A percentile compares a stretch with the other conserved stretches of the same genome.
Evolutionary conservation across 2,888 invertebrate species (phyloP).

Genomic region (Myathropa florea): DNA sequence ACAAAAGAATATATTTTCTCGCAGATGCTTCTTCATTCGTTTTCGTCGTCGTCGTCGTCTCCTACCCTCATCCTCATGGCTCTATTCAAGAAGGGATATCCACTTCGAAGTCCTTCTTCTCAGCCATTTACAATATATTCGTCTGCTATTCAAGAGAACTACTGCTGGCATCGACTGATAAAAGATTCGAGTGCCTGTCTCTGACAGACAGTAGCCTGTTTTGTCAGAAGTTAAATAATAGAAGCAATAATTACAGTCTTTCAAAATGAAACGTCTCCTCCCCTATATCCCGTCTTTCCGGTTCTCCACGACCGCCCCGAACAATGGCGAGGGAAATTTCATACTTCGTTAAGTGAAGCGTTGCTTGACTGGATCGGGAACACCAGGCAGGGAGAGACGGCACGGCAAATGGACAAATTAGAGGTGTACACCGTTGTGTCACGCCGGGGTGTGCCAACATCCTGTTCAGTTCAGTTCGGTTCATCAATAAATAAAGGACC

Average conservation of each 20-base stretch:
- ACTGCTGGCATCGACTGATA: constrained; percentile 6
- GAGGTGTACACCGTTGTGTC: constrained; percentile 28
- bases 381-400: constrained; percentile 1
- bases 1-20: constrained; percentile 51
- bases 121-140: constrained; percentile 9
- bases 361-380: constrained; percentile 17
- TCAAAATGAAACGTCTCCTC: constrained; percentile 29
- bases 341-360: constrained; percentile 60
- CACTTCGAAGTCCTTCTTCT: not conserved
- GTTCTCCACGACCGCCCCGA: not conserved
- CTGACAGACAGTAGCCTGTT: constrained; percentile 40
- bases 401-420: constrained; percentile 54
- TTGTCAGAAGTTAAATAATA: constrained; percentile 23
- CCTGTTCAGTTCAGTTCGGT: constrained; percentile 6
- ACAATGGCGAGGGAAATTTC: constrained; percentile 47
- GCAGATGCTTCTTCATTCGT: constrained; percentile 44
- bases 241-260: constrained; percentile 40
- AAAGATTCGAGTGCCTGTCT: constrained; percentile 44
- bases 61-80: not conserved
- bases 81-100: not conserved
- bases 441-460: constrained; percentile 15
- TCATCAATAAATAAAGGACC: constrained; percentile 51
- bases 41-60: not conserved
- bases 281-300: constrained; percentile 22
- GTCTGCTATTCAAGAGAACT: not conserved